Evolutionary conservation across 1,140 invertebrate species (phyloP), one percentile per base, ranked within the genome.

Genomic region (Apolygus lucorum): DNA sequence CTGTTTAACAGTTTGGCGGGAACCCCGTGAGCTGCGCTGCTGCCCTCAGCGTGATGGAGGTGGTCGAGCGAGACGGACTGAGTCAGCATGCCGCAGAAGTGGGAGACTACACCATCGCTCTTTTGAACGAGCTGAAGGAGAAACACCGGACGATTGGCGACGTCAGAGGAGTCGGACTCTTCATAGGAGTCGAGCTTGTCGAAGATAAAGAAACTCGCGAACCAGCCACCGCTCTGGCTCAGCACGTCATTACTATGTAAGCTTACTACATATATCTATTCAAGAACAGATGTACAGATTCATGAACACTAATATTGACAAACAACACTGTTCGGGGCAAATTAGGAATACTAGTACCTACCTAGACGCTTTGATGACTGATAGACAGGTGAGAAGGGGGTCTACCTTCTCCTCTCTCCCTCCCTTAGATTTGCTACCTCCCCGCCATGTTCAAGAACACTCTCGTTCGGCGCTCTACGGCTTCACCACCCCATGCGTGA

Each of bases 1-100:
- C n/a, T n/a, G n/a, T 54, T 54, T 1, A 54, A 21, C 52, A 95
- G 91, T 98, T 95, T 78, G 96, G 96, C 2, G 97, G 96, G 1
- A 99, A 99, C 83, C 95, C 96, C 52, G 96, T 99, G 0, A 96
- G 95, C 0, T 98, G 95, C 78, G 94, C 96, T 0, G 89, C 98
- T 72, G 95, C 93, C 1, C 91, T 94, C 78, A 93, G 95, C 11
- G 96, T 99, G 2, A 86, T 99, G 77, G 91, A 97, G 76, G 89
- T 95, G 0, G 92, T 99, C 70, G 90, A 95, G 76, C 86, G 91
- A 59, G 95, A 99, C 77, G 85, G 86, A 63, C 81, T 99, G 14
- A 83, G 89, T 74, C 86, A 95, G 73, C 87, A 95, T 74, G 95
- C 95, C 0, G 78, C 81, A 0, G 79, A 84, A 34, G 89, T 98